A percentile compares a stretch with the other conserved stretches of the same genome.
These are phyloP conservation scores for Fregata magnificens DNA, from an alignment of 2,113 vertebrate genomes.

Conservation along the genomic window DNA sequence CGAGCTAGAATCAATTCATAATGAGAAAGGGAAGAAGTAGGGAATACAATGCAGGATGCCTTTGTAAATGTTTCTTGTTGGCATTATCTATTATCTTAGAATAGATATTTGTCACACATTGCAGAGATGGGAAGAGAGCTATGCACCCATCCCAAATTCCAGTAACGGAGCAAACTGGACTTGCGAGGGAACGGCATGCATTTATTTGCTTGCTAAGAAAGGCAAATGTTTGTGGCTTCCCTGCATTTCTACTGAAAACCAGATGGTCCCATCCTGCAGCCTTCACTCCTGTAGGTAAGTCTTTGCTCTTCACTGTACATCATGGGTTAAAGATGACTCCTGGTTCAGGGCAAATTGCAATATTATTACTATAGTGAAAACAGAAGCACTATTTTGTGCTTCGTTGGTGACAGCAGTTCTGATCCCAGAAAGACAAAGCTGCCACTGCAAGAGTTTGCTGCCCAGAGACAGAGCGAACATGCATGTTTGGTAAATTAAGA, in stretches of 20 bases:
- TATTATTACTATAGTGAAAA: neutral
- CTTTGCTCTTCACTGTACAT: neutral
- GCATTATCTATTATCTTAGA: neutral
- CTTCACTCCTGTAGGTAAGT: too few species aligned
- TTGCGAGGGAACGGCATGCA: neutral
- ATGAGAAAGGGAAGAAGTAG: neutral
- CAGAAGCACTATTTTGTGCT: too few species aligned
- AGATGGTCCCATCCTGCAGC: neutral
- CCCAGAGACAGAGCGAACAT: neutral
- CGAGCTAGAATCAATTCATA: neutral
- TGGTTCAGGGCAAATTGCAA: neutral
- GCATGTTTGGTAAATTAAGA: neutral
- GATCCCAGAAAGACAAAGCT: neutral
- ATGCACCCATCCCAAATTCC: conserved; percentile 42
- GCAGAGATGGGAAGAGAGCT: neutral
- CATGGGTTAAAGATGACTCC: neutral
- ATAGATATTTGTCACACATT: neutral
- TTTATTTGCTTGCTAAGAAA: neutral
- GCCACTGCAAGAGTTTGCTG: neutral
- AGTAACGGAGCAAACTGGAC: neutral
- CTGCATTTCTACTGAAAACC: neutral
- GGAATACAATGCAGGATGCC: neutral
- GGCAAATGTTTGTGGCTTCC: neutral
- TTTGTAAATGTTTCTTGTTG: neutral
- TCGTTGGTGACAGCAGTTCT: neutral